A percentile compares a stretch with the other conserved stretches of the same genome.
Conservation (phyloP, 2,797 vertebrate genomes). For the Tokudaia tokunoshimensis region DNA sequence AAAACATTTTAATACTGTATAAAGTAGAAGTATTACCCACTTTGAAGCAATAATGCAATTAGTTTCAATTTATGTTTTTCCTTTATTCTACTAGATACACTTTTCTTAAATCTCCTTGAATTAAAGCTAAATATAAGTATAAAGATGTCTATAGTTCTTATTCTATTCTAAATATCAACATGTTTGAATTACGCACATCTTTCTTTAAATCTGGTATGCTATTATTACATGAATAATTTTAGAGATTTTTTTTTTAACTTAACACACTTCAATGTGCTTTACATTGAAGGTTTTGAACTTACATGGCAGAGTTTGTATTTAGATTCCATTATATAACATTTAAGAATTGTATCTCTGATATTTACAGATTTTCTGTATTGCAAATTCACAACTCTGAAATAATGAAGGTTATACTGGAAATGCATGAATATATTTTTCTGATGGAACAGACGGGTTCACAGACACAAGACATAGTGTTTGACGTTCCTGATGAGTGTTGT, state of each 20-base stretch:
- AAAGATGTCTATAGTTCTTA: neutral
- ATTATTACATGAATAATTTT: neutral
- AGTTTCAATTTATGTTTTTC: neutral
- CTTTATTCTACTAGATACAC: neutral
- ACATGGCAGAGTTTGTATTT: slow-evolving; percentile 22
- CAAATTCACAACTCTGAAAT: neutral
- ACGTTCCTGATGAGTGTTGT: neutral
- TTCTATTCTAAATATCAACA: too few relatives aligned
- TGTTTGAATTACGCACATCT: neutral
- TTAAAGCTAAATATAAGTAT: slow-evolving; percentile 32
- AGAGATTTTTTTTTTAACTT: neutral
- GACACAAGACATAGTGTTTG: neutral
- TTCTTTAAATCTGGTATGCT: neutral
- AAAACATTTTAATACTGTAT: neutral
- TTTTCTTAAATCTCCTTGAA: neutral
- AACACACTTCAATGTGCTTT: neutral
- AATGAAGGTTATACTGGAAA: neutral
- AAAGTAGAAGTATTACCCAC: neutral
- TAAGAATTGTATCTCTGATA: slow-evolving; percentile 49
- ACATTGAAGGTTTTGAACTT: slow-evolving; percentile 5
- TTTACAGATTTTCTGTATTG: neutral
- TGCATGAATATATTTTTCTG: neutral
- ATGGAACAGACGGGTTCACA: neutral
- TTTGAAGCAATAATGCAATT: neutral
- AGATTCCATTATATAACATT: neutral